Evolutionary conservation across 1,140 invertebrate genomes (phyloP).

Genomic region (Aphidius ervi): DNA sequence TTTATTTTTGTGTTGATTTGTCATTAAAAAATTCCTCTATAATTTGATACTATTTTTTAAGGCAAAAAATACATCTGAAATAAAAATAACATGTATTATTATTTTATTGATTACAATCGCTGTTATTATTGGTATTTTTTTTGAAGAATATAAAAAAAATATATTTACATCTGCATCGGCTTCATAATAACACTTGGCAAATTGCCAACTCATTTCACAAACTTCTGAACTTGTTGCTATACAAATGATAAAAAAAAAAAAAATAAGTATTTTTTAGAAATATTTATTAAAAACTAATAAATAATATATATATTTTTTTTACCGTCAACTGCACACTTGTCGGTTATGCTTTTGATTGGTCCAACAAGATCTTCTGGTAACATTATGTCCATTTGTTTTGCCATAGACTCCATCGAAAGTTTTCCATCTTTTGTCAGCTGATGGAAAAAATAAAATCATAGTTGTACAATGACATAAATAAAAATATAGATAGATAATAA

Average conservation of each 20-base stretch:
- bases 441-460: background rate
- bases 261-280: background rate
- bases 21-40: too few relatives aligned
- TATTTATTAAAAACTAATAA: background rate
- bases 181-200: slow-evolving; percentile 29
- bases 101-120: background rate
- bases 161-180: slow-evolving; percentile 19
- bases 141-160: background rate
- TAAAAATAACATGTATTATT: background rate
- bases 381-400: slow-evolving; percentile 27
- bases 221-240: slow-evolving; percentile 24
- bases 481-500: background rate
- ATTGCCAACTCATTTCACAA: slow-evolving; percentile 28
- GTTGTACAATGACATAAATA: too few relatives aligned
- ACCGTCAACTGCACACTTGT: slow-evolving; percentile 18
- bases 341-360: slow-evolving; percentile 5
- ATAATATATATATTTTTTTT: background rate
- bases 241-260: slow-evolving; percentile 1
- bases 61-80: slow-evolving; percentile 1
- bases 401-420: slow-evolving; percentile 16
- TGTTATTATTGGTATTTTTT: background rate
- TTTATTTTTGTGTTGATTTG: too few relatives aligned
- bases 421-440: slow-evolving; percentile 24
- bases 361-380: slow-evolving; percentile 13
- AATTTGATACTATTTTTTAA: background rate